Percentiles rank a stretch among this genome's conserved stretches.
Evolutionary conservation across 2,113 vertebrate species (phyloP).

Genomic region (Callithrix jacchus): DNA sequence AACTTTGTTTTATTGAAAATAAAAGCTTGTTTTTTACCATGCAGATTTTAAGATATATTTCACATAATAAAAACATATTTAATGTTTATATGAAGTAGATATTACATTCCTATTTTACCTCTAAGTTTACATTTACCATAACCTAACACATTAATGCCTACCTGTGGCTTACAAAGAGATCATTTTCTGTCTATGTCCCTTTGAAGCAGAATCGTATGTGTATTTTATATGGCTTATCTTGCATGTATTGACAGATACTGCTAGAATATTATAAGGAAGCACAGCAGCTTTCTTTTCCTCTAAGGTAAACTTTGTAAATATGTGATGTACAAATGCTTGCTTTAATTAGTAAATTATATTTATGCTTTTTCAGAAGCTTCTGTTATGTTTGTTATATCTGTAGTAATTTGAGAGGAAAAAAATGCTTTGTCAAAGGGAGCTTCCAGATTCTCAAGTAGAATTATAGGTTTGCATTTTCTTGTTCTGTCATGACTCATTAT

Average conservation of each 20-base stretch:
- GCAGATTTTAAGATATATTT: conserved; percentile 46
- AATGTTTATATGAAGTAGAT: background rate
- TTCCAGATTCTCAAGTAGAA: conserved; percentile 72
- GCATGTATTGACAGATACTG: background rate
- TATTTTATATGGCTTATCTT: conserved; percentile 65
- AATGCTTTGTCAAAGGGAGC: conserved; percentile 84
- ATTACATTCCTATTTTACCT: conserved; percentile 15
- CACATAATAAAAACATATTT: conserved; percentile 27
- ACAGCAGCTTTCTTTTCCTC: conserved; percentile 56
- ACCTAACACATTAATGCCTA: conserved; percentile 78
- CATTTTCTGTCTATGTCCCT: conserved; percentile 53
- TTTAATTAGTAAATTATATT: conserved; percentile 78
- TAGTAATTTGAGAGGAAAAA: conserved; percentile 79
- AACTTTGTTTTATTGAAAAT: conserved; percentile 54
- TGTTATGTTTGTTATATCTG: conserved; percentile 80
- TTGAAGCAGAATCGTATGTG: conserved; percentile 64
- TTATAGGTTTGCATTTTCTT: conserved; percentile 78
- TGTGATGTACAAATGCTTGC: conserved; percentile 36
- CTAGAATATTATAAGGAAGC: conserved; percentile 32
- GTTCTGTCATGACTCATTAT: conserved; percentile 76
- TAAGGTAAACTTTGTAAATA: conserved; percentile 70
- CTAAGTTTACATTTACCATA: conserved; percentile 66
- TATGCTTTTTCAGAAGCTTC: conserved; percentile 78
- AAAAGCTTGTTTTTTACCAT: background rate
- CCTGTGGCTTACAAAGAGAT: conserved; percentile 83